Evolutionary conservation across 92 coral and sea anemone genomes (phyloP), one percentile per base, ranked within the genome.

Genomic region (Anthopleura xanthogrammica): DNA sequence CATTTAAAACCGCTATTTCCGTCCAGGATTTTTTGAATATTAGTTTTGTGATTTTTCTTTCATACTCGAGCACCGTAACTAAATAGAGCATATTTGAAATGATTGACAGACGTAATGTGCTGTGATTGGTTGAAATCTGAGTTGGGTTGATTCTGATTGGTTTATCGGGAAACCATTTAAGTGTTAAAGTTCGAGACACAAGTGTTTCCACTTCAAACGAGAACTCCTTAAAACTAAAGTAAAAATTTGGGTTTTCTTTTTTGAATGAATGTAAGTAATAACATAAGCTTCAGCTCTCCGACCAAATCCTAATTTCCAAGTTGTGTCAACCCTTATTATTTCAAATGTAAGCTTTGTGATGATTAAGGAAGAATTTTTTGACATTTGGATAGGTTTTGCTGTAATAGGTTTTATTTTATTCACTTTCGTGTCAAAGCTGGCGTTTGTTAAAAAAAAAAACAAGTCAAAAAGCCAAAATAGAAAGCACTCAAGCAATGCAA

Each of bases 1-100:
- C 70, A 62, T 62, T 14, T n/a, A 62, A 62, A 62, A 62, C 70
- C 70, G 70, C 70, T 62, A 62, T 62, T 62, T 62, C 70, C 70
- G 23, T 62, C 70, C 70, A 62, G 70, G 29, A 20, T 62, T n/a
- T 20, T 62, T 62, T 62, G 9, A 62, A 17, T 20, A 60, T 62
- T 62, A 62, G 70, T 23, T 20, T 62, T 23, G 29, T 12, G 36
- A 20, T 62, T 62, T 23, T 62, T 62, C 29, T 62, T 62, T 20
- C 70, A 20, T 14, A 23, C 29, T 62, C 13, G 36, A 62, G 70
- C 29, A 62, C 70, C 70, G 36, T 62, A 62, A 62, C 70, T 20
- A 58, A 58, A 58, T 19, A 58, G n/a, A 62, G 2, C 70, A 23
- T n/a, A 62, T 62, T 5, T 62, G 16, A 62, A 62, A 62, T 20